A percentile compares a stretch with the other conserved stretches of the same genome.
phyloP scores from a whole-genome alignment of 1,140 invertebrate species.

The Diuraphis noxia region DNA sequence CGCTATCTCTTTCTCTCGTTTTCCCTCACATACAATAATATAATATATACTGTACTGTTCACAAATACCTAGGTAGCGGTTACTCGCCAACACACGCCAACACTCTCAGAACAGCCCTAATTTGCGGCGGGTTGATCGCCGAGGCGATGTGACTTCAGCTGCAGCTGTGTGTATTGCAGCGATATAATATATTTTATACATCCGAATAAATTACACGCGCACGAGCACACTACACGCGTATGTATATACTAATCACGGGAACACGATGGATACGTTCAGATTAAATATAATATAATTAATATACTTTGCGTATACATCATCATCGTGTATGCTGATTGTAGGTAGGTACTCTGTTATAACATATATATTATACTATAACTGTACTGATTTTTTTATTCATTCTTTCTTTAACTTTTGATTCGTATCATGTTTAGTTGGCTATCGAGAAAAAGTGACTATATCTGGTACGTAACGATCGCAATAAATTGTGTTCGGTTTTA shows the following conservation, averaged over 20 bases:
- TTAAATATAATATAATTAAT: constrained; percentile 2
- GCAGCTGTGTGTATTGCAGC: background rate
- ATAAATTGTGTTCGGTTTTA: background rate
- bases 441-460: background rate
- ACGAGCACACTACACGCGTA: background rate
- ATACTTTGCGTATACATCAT: background rate
- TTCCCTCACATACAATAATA: background rate
- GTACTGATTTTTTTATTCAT: background rate
- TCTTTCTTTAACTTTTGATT: background rate
- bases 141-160: background rate
- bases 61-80: background rate
- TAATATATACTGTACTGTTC: background rate
- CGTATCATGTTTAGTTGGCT: background rate
- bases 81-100: background rate
- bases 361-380: too few relatives aligned
- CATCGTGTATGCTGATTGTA: background rate
- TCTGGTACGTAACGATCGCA: background rate
- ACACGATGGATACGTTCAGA: background rate
- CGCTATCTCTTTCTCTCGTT: background rate
- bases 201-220: background rate
- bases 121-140: background rate
- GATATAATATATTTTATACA: background rate
- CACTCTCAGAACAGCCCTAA: background rate
- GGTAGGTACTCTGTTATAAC: background rate
- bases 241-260: background rate